Conservation (phyloP, 1,140 invertebrate genomes). For the Plectrocnemia conspersa region DNA sequence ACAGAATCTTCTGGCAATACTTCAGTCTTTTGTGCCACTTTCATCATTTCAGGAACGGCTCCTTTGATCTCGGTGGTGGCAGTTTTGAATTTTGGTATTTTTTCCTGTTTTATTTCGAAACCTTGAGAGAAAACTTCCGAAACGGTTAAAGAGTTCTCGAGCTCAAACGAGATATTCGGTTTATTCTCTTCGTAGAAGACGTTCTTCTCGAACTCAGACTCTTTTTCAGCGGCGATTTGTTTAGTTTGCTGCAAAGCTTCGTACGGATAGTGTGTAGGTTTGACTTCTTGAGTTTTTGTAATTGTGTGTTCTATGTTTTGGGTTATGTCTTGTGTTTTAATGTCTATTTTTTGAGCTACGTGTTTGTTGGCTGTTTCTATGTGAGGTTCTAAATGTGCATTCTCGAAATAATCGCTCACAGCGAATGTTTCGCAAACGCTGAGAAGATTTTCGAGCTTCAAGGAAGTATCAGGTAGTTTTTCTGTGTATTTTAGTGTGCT, state of each 20-base stretch:
- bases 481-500: too few species aligned
- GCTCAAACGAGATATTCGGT: conserved; percentile 22
- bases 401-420: too few species aligned
- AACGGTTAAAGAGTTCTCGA: conserved; percentile 26
- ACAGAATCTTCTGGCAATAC: conserved; percentile 34
- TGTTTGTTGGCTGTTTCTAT: neutral
- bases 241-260: conserved; percentile 21
- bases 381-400: too few species aligned
- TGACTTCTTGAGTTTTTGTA: conserved; percentile 13
- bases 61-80: conserved; percentile 4
- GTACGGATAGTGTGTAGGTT: conserved; percentile 19
- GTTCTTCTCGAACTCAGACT: conserved; percentile 17
- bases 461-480: too few species aligned
- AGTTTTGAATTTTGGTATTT: conserved; percentile 16
- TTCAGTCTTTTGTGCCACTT: conserved; percentile 39
- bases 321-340: conserved; percentile 23
- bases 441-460: too few species aligned
- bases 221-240: conserved; percentile 25
- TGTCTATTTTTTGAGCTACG: conserved; percentile 18
- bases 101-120: conserved; percentile 19
- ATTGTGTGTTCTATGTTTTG: conserved; percentile 17
- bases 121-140: conserved; percentile 29
- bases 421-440: too few species aligned
- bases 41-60: conserved; percentile 18
- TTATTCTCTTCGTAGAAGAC: conserved; percentile 4